Evolutionary conservation across 1,140 invertebrate genomes (phyloP), one percentile per base, ranked within the genome.

Genomic region (Physella acuta): DNA sequence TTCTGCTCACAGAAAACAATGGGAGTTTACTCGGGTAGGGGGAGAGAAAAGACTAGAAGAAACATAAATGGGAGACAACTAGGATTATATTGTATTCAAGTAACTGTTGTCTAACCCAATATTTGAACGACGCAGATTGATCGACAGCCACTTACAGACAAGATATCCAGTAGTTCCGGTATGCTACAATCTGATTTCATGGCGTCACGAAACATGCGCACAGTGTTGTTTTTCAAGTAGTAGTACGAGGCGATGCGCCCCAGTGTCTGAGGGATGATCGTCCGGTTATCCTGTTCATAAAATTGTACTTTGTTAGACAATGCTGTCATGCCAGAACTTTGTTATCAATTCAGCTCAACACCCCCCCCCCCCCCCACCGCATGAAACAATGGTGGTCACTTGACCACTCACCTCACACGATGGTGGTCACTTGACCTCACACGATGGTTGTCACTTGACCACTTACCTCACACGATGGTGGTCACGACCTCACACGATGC

Each of bases 161-260:
- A 87, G 26, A 95, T 88, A 44, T 89, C 82, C 3, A 99, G 83
- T 52, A 97, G 87, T n/a, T 93, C 89, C 60, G 92, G 89, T 0
- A 94, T 84, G 39, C 85, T 87, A 59, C 91, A 86, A 74, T 90
- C 87, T 0, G 88, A 81, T 30, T 87, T 83, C 24, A 99, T 80
- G 56, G 88, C 87, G 39, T 92, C 85, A 20, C 89, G 85, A 79
- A 99, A 95, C 80, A 93, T 91, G 52, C 90, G 86, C 86, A 99
- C 92, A 0, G 95, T 98, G 76, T 91, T 89, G 84, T 99, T 92
- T 0, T 92, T 93, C n/a, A 99, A 84, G 86, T 99, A 99, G 86
- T 99, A 99, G 81, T 92, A 98, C 0, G 96, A 98, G 0, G 95
- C 90, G 56, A 99, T 95, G 71, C 92, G 89, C 8, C 97, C 98